These are phyloP conservation scores for Coracopsis vasa DNA, from an alignment of 2,113 vertebrate genomes.

Conservation along the genomic window DNA sequence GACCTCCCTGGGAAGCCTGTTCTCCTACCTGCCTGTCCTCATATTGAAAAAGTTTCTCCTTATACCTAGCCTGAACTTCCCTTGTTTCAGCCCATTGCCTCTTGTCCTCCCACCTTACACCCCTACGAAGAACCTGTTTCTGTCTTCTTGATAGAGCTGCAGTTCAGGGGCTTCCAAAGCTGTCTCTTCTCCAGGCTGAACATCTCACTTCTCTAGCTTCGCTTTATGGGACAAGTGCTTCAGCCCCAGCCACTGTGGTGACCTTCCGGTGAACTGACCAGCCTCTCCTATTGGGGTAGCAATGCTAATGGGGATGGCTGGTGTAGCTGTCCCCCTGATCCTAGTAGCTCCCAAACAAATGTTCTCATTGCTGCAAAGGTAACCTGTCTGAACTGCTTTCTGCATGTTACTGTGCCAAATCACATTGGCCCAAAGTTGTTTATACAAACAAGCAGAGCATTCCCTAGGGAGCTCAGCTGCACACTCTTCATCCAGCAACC, in stretches of 20 bases:
- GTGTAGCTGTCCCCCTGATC: neutral
- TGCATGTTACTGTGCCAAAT: fast-evolving
- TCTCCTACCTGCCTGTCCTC: neutral
- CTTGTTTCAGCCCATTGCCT: neutral
- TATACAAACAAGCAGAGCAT: neutral
- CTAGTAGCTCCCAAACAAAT: neutral
- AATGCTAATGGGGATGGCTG: neutral
- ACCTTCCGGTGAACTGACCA: neutral
- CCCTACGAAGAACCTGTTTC: neutral
- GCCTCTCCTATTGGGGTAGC: neutral
- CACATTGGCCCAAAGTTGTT: neutral
- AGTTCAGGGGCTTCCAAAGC: neutral
- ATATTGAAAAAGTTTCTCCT: neutral
- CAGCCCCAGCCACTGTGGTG: neutral
- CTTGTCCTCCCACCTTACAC: neutral
- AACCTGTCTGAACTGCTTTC: neutral
- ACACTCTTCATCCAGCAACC: fast-evolving
- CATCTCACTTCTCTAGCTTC: neutral
- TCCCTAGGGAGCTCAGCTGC: neutral
- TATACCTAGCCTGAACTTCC: neutral
- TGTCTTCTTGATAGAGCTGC: neutral
- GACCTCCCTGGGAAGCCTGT: neutral
- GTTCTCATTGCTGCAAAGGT: neutral
- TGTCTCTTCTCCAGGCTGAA: neutral
- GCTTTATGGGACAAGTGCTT: neutral